Base-by-base conservation (phyloP, 2,797 vertebrate species). In the Potorous gilbertii region DNA sequence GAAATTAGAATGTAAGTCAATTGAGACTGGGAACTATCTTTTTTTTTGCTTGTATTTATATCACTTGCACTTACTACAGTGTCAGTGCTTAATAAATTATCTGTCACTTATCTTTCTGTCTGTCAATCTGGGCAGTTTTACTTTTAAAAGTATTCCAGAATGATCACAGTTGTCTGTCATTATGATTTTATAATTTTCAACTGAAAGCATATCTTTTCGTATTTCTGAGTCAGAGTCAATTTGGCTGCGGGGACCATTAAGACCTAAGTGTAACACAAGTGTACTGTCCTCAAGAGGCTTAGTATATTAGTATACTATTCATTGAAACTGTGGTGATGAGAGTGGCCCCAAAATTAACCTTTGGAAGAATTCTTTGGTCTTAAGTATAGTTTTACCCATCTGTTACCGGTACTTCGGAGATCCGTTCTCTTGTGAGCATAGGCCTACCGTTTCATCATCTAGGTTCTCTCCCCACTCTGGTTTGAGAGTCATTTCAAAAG, bases 121-220 rank as follows among this genome's bases (percentile, higher is more conserved):
- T 34, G 13, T 62, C 29, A 34, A 34, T 62, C 31, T 14, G 92
- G 54, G 74, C 31, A 29, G 27, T 55, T 96, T 74, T 91, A 12
- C 92, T 93, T 93, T 52, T 52, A 5, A n/a, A 54, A 34, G 3
- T 95, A 74, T 90, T 57, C 92, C 66, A 54, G 24, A 0, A 2
- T 96, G 52, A 59, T 74, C 34, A 52, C 81, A 74, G 27, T 56
- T 40, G 5, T 66, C 34, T 66, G 4, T 91, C 92, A 29, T 52
- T 28, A 3, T 6, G 4, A 34, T 52, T 1, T 56, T 16, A 2
- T 62, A 89, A 90, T 90, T 95, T 66, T 94, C 14, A 92, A 21
- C 5, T 29, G 90, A 95, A 59, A 94, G 90, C n/a, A 90, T 52
- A 54, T 93, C 94, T 95, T 95, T 89, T 59, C 16, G 92, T 1